Evolutionary conservation across 64 coral and sea anemone species (phyloP).

Genomic region (Actinia tenebrosa): DNA sequence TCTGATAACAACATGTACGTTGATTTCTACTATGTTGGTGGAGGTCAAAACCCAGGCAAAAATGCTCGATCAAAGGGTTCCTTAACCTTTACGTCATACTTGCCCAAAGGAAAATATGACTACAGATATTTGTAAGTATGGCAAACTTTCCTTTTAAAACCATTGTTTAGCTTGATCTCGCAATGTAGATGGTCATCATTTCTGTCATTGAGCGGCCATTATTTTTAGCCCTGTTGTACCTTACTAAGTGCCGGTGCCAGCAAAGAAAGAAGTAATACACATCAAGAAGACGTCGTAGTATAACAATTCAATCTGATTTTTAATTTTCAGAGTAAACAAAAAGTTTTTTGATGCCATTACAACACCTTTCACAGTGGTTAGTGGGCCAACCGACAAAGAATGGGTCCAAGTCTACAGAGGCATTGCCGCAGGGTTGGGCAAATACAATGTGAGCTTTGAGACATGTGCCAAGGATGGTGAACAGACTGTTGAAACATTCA

Average conservation of each 20-base stretch:
- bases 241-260: too few relatives aligned
- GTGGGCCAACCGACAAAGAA: constrained; percentile 49
- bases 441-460: constrained; percentile 61
- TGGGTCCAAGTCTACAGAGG: constrained; percentile 82
- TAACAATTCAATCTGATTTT: not conserved
- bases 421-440: constrained; percentile 64
- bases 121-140: constrained; percentile 88
- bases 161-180: too few relatives aligned
- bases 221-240: too few relatives aligned
- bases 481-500: constrained; percentile 60
- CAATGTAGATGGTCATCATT: too few relatives aligned
- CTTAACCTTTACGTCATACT: constrained; percentile 65
- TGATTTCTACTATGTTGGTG: constrained; percentile 82
- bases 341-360: constrained; percentile 71
- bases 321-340: constrained; percentile 50
- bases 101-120: constrained; percentile 83
- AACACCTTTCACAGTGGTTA: constrained; percentile 40
- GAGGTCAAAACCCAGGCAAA: constrained; percentile 66
- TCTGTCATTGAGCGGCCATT: too few relatives aligned
- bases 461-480: constrained; percentile 82
- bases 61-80: constrained; percentile 58
- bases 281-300: too few relatives aligned
- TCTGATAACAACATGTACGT: constrained; percentile 73
- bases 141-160: not conserved
- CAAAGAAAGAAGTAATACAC: too few relatives aligned